These are phyloP conservation scores for Sminthurides bifidus DNA, from an alignment of 1,140 invertebrate species.

Conservation along the genomic window DNA sequence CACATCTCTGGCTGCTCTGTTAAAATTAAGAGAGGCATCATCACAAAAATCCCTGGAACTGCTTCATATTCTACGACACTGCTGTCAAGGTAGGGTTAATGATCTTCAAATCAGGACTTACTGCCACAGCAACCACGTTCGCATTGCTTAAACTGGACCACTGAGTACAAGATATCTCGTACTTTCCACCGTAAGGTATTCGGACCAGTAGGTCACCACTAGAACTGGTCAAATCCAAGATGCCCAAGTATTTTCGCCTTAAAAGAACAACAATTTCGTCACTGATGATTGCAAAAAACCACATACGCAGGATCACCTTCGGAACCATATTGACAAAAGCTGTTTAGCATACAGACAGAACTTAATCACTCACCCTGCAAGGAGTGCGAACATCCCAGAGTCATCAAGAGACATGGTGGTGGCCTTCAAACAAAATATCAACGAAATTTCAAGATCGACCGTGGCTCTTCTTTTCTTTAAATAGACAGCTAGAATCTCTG, in stretches of 20 bases:
- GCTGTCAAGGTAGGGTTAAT: too few relatives aligned
- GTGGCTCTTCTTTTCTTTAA: background rate
- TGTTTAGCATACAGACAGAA: background rate
- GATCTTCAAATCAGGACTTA: conserved; percentile 47
- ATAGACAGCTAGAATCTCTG: too few relatives aligned
- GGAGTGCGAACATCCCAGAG: conserved; percentile 63
- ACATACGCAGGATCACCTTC: background rate
- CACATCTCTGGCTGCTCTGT: conserved; percentile 70
- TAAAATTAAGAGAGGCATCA: conserved; percentile 12
- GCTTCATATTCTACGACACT: too few relatives aligned
- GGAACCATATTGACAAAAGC: background rate
- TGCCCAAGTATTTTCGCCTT: conserved; percentile 63
- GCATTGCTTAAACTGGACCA: conserved; percentile 68
- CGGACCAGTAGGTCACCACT: conserved; percentile 36
- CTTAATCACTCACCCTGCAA: conserved; percentile 60
- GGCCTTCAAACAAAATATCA: conserved; percentile 46
- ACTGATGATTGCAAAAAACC: background rate
- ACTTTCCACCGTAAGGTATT: conserved; percentile 78
- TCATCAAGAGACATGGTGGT: conserved; percentile 83
- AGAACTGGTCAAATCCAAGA: conserved; percentile 58
- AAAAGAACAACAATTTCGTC: conserved; percentile 31
- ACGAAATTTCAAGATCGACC: background rate
- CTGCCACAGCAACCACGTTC: conserved; percentile 77
- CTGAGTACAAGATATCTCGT: conserved; percentile 80
- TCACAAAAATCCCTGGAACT: background rate